Evolutionary conservation across 2,113 vertebrate genomes (phyloP).

Genomic region (Felis chaus): DNA sequence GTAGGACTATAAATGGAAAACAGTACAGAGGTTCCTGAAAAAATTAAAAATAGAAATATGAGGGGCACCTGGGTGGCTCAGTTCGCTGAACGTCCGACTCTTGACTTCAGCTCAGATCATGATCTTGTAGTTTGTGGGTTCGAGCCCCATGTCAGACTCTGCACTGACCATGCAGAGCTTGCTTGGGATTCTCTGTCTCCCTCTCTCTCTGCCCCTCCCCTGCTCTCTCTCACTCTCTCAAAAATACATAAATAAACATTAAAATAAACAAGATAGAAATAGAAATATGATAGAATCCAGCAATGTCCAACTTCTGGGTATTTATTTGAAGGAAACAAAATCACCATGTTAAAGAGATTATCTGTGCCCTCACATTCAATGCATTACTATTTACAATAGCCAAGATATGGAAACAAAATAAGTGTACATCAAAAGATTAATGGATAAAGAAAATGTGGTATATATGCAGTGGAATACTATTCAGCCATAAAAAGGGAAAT

Average conservation of each 20-base stretch:
- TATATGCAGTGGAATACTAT: background rate
- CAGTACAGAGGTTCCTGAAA: background rate
- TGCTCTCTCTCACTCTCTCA: too few species aligned
- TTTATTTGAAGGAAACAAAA: slow-evolving; percentile 28
- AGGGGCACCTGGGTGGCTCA: too few species aligned
- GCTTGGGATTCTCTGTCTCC: too few species aligned
- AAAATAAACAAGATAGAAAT: background rate
- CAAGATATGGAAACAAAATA: background rate
- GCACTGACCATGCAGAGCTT: too few species aligned
- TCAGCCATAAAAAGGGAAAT: background rate
- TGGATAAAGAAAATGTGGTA: slow-evolving; percentile 1
- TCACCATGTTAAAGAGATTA: background rate
- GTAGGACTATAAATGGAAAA: background rate
- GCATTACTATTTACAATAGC: background rate
- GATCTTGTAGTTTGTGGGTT: too few species aligned
- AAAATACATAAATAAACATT: too few species aligned
- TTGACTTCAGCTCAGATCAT: too few species aligned
- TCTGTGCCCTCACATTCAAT: background rate
- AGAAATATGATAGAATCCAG: background rate
- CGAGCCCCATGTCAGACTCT: too few species aligned
- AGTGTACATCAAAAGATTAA: background rate
- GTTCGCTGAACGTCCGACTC: too few species aligned
- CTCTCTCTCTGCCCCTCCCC: too few species aligned
- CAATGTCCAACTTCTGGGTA: background rate
- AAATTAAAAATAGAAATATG: background rate